Conservation (phyloP, 2,797 vertebrate genomes). For the Clamator glandarius region DNA sequence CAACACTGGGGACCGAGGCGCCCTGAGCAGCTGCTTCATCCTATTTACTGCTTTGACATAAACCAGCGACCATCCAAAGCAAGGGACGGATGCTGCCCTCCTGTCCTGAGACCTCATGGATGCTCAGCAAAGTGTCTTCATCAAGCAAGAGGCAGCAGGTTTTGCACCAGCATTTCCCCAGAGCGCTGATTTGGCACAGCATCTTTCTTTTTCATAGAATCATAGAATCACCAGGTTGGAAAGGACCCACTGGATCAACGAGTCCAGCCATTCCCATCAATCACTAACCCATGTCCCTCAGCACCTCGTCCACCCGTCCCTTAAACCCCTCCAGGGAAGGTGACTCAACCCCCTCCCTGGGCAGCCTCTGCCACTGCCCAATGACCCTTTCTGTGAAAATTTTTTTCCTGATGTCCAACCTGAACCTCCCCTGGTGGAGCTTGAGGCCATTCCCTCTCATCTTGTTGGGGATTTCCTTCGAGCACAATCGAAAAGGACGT, state of each 20-base stretch:
- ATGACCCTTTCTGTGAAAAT: no score
- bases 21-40: background rate
- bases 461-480: background rate
- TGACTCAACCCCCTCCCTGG: no score
- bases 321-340: no score
- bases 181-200: background rate
- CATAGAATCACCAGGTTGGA: no score
- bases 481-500: fast-evolving
- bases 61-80: fast-evolving
- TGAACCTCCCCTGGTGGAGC: no score
- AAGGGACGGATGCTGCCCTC: fast-evolving
- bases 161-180: background rate
- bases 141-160: background rate
- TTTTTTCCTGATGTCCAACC: no score
- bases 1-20: fast-evolving
- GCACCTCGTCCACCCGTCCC: no score
- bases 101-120: background rate
- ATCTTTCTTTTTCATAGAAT: background rate
- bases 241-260: no score
- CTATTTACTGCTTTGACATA: background rate
- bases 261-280: no score
- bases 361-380: no score
- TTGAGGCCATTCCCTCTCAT: no score
- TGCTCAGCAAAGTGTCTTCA: background rate
- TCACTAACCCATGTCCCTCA: no score